Conservation (phyloP, 2,888 invertebrate species). For the Automeris io region DNA sequence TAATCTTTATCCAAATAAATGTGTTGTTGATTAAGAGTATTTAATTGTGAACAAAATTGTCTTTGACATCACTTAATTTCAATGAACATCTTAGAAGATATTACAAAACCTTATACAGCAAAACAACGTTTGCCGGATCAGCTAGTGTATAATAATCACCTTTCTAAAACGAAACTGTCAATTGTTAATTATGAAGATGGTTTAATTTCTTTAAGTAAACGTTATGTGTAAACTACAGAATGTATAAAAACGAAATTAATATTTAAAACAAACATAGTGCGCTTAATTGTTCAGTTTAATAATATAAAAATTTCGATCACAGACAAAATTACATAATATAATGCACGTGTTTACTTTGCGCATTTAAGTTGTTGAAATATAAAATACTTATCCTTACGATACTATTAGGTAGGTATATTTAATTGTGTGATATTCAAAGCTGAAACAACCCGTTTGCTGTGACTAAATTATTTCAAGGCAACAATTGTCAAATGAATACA, state of each 20-base stretch:
- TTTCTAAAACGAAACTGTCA: background rate
- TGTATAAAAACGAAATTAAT: constrained; percentile 35
- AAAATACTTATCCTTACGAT: constrained; percentile 65
- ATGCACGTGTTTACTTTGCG: constrained; percentile 58
- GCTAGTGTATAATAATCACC: too few relatives aligned
- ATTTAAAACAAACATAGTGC: constrained; percentile 40
- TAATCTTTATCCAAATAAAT: too few relatives aligned
- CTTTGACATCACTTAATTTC: too few relatives aligned
- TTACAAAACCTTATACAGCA: too few relatives aligned
- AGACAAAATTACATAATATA: constrained; percentile 73
- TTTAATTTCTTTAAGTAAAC: constrained; percentile 2
- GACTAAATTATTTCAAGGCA: constrained; percentile 62
- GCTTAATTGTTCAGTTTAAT: constrained; percentile 63
- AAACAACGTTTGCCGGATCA: too few relatives aligned
- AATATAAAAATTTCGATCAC: constrained; percentile 74
- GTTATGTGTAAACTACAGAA: constrained; percentile 32
- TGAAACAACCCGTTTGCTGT: constrained; percentile 64
- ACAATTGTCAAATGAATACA: constrained; percentile 52
- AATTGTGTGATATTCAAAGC: constrained; percentile 61
- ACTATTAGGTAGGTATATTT: constrained; percentile 57
- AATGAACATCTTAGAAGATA: too few relatives aligned
- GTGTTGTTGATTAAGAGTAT: too few relatives aligned
- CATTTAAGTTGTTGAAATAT: constrained; percentile 60
- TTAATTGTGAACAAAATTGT: too few relatives aligned
- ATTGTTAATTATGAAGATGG: background rate